These are phyloP conservation scores for Saturnia pavonia DNA, from an alignment of 2,888 invertebrate species.

Conservation along the genomic window DNA sequence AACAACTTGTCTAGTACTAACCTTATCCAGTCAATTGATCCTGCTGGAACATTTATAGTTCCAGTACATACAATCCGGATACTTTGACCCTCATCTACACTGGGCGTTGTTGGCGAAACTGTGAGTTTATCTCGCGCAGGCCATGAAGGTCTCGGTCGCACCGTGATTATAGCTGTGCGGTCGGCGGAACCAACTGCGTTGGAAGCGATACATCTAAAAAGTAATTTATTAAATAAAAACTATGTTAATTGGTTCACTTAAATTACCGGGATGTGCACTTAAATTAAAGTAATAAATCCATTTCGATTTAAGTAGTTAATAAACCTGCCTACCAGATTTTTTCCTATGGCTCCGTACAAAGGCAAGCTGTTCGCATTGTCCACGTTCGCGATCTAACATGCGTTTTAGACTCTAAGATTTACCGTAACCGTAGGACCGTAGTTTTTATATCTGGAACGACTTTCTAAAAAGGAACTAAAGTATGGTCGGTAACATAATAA, in stretches of 20 bases:
- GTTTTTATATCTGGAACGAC: too few species aligned
- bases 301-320: neutral
- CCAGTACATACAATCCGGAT: slow-evolving; percentile 78
- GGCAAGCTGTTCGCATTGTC: too few species aligned
- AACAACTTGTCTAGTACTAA: slow-evolving; percentile 36
- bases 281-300: neutral
- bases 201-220: slow-evolving; percentile 85
- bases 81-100: slow-evolving; percentile 69
- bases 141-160: slow-evolving; percentile 70
- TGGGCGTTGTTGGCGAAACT: slow-evolving; percentile 82
- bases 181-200: slow-evolving; percentile 86
- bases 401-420: too few species aligned
- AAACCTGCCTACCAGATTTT: too few species aligned
- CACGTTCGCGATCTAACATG: too few species aligned
- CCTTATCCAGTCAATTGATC: slow-evolving; percentile 80
- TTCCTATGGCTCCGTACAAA: too few species aligned
- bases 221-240: neutral
- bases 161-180: slow-evolving; percentile 85
- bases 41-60: slow-evolving; percentile 83
- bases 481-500: too few species aligned
- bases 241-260: neutral
- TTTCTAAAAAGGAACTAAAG: too few species aligned
- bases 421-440: too few species aligned
- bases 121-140: slow-evolving; percentile 61
- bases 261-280: neutral